A percentile compares a stretch with the other conserved stretches of the same genome.
Evolutionary conservation across 2,888 invertebrate genomes (phyloP).

Genomic region (Autographa gamma): DNA sequence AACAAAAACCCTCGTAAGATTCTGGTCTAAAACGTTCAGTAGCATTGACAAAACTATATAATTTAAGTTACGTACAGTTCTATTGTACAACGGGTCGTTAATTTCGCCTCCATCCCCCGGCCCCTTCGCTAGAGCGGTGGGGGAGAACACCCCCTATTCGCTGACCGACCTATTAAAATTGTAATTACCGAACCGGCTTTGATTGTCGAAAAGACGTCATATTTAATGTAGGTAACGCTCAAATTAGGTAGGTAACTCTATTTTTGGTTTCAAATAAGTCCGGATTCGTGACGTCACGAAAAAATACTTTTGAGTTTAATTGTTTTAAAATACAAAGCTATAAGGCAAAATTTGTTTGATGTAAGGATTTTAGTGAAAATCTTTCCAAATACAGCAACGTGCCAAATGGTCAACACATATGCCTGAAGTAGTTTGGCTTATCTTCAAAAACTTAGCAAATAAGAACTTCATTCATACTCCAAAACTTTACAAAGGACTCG

Average conservation of each 20-base stretch:
- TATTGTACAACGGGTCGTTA: slow-evolving; percentile 72
- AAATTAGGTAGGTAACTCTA: slow-evolving; percentile 13
- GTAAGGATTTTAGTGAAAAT: slow-evolving; percentile 11
- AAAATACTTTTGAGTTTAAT: no score
- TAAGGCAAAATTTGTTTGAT: background rate
- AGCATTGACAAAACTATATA: slow-evolving; percentile 77
- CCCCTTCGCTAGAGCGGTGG: slow-evolving; percentile 40
- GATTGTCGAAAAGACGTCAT: slow-evolving; percentile 79
- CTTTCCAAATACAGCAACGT: slow-evolving; percentile 17
- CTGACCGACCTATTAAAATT: slow-evolving; percentile 86
- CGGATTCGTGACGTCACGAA: background rate
- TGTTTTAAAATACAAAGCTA: background rate
- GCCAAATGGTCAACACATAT: slow-evolving; percentile 47
- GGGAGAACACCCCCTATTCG: slow-evolving; percentile 59
- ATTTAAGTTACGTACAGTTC: slow-evolving; percentile 76
- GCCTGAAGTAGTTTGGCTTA: slow-evolving; percentile 54
- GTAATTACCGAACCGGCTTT: slow-evolving; percentile 81
- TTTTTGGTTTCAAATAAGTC: background rate
- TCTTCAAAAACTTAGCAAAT: slow-evolving; percentile 58
- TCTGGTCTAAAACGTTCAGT: slow-evolving; percentile 59
- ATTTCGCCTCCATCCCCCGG: slow-evolving; percentile 43
- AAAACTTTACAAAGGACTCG: slow-evolving; percentile 51
- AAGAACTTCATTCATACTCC: slow-evolving; percentile 54
- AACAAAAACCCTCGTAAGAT: slow-evolving; percentile 25
- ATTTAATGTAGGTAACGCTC: slow-evolving; percentile 70